phyloP scores from a whole-genome alignment of 2,888 invertebrate genomes.

The Acanthosepion pharaonis region DNA sequence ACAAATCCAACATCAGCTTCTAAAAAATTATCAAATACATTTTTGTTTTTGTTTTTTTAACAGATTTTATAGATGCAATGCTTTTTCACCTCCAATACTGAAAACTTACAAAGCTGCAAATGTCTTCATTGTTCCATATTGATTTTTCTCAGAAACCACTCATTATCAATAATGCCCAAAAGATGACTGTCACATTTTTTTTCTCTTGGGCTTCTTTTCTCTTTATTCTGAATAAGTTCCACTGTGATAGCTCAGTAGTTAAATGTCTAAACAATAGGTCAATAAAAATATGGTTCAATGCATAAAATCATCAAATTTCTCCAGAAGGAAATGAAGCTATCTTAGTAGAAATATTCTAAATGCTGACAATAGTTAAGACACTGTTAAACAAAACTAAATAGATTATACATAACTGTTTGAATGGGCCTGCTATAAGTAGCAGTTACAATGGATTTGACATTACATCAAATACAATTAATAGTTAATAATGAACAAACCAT shows the following conservation, averaged over 20 bases:
- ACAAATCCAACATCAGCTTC: background rate
- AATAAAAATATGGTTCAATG: background rate
- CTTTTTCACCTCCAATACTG: background rate
- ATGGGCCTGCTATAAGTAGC: no score
- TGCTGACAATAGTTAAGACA: no score
- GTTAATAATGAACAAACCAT: no score
- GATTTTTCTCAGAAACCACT: constrained; percentile 4
- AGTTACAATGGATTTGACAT: no score
- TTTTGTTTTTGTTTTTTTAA: background rate
- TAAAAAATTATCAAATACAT: constrained; percentile 22
- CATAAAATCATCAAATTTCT: background rate
- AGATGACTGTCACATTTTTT: constrained; percentile 13
- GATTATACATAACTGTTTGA: no score
- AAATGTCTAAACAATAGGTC: background rate
- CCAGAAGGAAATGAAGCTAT: no score
- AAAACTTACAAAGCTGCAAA: constrained; percentile 33
- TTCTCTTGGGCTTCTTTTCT: background rate
- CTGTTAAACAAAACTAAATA: no score
- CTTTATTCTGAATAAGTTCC: background rate
- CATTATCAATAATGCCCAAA: constrained; percentile 23
- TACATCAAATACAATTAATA: no score
- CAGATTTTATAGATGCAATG: background rate
- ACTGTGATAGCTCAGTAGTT: background rate
- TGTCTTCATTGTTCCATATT: constrained; percentile 33
- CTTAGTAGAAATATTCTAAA: no score